phyloP scores from a whole-genome alignment of 64 coral and sea anemone genomes.

The Dendrophyllia cribrosa region DNA sequence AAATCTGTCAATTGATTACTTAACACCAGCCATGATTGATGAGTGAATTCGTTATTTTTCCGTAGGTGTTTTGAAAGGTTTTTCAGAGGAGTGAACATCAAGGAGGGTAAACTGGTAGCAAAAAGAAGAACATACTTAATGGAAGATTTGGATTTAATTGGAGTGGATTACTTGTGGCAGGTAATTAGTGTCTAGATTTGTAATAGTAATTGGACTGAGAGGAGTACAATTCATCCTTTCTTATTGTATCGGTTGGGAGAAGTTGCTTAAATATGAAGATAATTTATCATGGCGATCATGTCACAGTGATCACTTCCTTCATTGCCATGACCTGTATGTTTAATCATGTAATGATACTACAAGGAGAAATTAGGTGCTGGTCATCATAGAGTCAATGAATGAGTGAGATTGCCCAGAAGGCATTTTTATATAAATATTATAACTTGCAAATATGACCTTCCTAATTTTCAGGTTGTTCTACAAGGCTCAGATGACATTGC shows the following conservation, averaged over 20 bases:
- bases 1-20: too few relatives aligned
- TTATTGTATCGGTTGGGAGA: too few relatives aligned
- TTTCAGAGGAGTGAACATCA: conserved; percentile 97
- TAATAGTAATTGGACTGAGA: too few relatives aligned
- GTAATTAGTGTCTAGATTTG: conserved; percentile 7
- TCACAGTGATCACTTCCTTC: too few relatives aligned
- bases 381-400: background rate
- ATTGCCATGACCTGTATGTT: too few relatives aligned
- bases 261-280: too few relatives aligned
- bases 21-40: background rate
- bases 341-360: too few relatives aligned
- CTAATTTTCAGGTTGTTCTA: conserved; percentile 75
- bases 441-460: background rate
- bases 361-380: background rate
- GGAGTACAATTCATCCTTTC: too few relatives aligned
- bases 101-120: conserved; percentile 94
- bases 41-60: background rate
- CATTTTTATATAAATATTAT: background rate
- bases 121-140: conserved; percentile 94
- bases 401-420: too few relatives aligned
- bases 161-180: conserved; percentile 98
- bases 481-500: conserved; percentile 91
- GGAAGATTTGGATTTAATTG: conserved; percentile 96
- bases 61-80: conserved; percentile 98
- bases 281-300: too few relatives aligned